These are phyloP conservation scores for Anguilla japonica DNA, from an alignment of 2,113 vertebrate genomes.

Conservation along the genomic window DNA sequence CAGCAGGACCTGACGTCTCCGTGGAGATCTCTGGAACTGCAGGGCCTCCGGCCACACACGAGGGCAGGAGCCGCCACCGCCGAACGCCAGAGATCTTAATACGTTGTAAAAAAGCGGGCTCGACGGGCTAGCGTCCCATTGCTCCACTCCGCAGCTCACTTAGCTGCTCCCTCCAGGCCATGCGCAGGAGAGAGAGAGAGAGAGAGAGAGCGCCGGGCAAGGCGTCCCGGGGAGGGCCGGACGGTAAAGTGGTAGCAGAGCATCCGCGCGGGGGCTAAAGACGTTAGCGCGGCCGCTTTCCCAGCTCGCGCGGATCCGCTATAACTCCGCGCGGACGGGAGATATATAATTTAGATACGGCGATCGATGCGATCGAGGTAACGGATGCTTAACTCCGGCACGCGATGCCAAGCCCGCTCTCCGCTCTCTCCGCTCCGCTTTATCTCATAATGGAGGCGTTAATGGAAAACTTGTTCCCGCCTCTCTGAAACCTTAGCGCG, in stretches of 20 bases:
- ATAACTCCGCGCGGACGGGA: background rate
- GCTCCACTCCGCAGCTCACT: too few species aligned
- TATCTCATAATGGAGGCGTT: constrained; percentile 3
- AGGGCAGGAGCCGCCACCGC: background rate
- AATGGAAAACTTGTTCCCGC: background rate
- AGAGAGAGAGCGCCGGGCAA: background rate
- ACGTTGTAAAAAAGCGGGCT: background rate
- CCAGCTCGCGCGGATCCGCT: background rate
- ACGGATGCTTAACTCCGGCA: constrained; percentile 2
- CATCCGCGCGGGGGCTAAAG: background rate
- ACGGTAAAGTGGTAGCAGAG: background rate
- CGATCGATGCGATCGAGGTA: constrained; percentile 18
- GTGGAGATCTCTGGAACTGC: background rate
- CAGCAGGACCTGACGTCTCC: background rate
- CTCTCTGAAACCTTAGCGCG: background rate
- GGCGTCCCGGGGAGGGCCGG: background rate
- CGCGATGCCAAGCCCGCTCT: background rate
- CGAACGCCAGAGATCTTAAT: background rate
- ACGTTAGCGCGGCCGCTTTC: background rate
- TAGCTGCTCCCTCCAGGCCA: background rate
- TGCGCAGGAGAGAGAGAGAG: background rate
- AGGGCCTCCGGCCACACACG: background rate
- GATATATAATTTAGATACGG: constrained; percentile 2
- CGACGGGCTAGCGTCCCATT: background rate
- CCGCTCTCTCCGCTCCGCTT: background rate